Evolutionary conservation across 1,140 invertebrate species (phyloP), one percentile per base, ranked within the genome.

Genomic region (Drosophila pectinifera): DNA sequence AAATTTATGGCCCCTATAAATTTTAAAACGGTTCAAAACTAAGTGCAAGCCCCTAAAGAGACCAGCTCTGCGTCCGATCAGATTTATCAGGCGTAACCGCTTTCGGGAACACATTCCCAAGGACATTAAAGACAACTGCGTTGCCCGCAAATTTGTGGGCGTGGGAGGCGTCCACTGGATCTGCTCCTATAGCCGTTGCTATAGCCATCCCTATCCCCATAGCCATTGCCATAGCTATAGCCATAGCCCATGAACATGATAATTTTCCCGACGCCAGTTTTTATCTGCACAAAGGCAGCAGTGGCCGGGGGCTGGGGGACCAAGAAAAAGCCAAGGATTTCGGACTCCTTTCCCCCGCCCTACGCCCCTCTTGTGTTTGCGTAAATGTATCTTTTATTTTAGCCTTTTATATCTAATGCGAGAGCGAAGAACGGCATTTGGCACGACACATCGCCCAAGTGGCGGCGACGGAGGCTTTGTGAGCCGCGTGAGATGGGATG

Each of bases 381-480:
- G 80, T 74, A 88, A 88, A 89, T 89, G 84, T 89, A 89, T 89
- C 80, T 89, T 89, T 89, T 89, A 89, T 89, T 89, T 89, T 89
- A 84, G 84, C 80, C 83, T 88, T 88, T 83, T 88, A 83, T 86
- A 76, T 88, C 83, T 86, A 79, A 88, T 82, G 83, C 83, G 78
- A 88, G 83, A 88, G 83, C 51, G 75, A 57, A 53, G 75, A 79
- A 78, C 67, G 69, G 80, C 84, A 89, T 88, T 88, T 88, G 83
- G 83, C 84, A 89, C 72, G 83, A 86, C 83, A 88, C 83, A 86
- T 86, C 68, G 82, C 79, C 83, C 84, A 77, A 88, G 75, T 88
- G 83, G 83, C 82, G 82, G 83, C 82, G 64, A 56, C 31, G 64
- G 49, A 70, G 67, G 49, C 67, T 69, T 46, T 48, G 63, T 41